A percentile compares a stretch with the other conserved stretches of the same genome.
These are phyloP conservation scores for Drosophila diplacantha DNA, from an alignment of 2,888 invertebrate genomes.

Conservation along the genomic window DNA sequence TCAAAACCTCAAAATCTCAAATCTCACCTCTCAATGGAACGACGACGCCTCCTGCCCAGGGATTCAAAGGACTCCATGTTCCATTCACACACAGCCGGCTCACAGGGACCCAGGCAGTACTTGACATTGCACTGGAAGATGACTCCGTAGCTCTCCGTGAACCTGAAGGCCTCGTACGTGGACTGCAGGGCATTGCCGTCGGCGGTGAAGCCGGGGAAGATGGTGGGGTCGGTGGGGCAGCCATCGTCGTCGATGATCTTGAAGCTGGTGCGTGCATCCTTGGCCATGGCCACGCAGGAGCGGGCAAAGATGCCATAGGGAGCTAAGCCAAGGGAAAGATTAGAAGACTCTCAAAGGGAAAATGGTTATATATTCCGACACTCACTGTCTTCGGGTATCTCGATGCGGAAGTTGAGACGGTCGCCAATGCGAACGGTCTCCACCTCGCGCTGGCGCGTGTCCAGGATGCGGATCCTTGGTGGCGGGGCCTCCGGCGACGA, in stretches of 20 bases:
- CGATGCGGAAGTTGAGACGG: slow-evolving; percentile 95
- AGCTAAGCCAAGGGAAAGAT: slow-evolving; percentile 78
- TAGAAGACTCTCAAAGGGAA: neutral
- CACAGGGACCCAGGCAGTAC: slow-evolving; percentile 95
- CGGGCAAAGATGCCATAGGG: slow-evolving; percentile 97
- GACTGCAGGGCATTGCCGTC: slow-evolving; percentile 94
- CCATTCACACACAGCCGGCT: slow-evolving; percentile 95
- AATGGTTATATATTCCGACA: slow-evolving; percentile 32
- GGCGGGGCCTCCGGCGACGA: slow-evolving; percentile 96
- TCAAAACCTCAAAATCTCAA: too few relatives aligned
- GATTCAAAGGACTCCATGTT: slow-evolving; percentile 93
- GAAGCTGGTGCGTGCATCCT: slow-evolving; percentile 96
- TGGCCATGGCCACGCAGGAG: slow-evolving; percentile 97
- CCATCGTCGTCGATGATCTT: slow-evolving; percentile 97
- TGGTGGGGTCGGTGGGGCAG: slow-evolving; percentile 94
- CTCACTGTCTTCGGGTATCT: slow-evolving; percentile 97
- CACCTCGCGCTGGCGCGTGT: slow-evolving; percentile 90
- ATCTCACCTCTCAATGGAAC: slow-evolving; percentile 80
- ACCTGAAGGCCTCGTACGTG: slow-evolving; percentile 95
- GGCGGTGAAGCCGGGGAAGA: slow-evolving; percentile 94
- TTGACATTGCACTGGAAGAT: slow-evolving; percentile 98
- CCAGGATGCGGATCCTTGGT: slow-evolving; percentile 94
- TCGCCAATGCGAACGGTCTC: slow-evolving; percentile 97
- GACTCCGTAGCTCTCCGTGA: slow-evolving; percentile 96
- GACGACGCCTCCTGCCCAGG: slow-evolving; percentile 88